Evolutionary conservation across 2,888 invertebrate species (phyloP).

Genomic region (Suillia variegata): DNA sequence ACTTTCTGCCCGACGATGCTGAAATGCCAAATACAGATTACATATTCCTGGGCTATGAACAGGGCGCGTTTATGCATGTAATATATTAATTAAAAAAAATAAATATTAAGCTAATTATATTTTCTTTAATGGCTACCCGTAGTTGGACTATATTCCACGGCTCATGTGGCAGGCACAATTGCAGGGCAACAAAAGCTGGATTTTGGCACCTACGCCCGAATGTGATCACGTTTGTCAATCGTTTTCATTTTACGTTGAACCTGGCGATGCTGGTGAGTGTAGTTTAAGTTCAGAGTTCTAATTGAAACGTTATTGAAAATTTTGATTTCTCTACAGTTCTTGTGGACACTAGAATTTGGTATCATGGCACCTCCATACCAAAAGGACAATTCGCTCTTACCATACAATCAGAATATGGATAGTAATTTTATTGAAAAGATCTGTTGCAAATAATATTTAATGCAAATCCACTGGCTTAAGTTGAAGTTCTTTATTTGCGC

Average conservation of each 20-base stretch:
- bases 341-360: slow-evolving; percentile 90
- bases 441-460: no score
- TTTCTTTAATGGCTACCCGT: slow-evolving; percentile 15
- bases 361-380: slow-evolving; percentile 83
- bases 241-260: slow-evolving; percentile 78
- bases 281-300: not conserved
- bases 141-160: slow-evolving; percentile 89
- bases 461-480: no score
- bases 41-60: slow-evolving; percentile 89
- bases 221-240: slow-evolving; percentile 78
- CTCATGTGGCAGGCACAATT: slow-evolving; percentile 95
- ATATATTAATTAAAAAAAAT: slow-evolving; percentile 53
- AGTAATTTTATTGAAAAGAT: no score
- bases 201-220: slow-evolving; percentile 82
- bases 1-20: slow-evolving; percentile 87
- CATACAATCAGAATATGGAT: slow-evolving; percentile 91
- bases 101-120: not conserved
- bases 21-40: slow-evolving; percentile 88
- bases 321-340: slow-evolving; percentile 67
- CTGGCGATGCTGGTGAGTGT: slow-evolving; percentile 82
- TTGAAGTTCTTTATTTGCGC: no score
- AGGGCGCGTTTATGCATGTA: slow-evolving; percentile 90
- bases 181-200: slow-evolving; percentile 84
- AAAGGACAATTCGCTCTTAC: slow-evolving; percentile 84
- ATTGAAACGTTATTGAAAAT: slow-evolving; percentile 33